Conservation (phyloP, 2,113 vertebrate species). For the Perognathus longimembris region DNA sequence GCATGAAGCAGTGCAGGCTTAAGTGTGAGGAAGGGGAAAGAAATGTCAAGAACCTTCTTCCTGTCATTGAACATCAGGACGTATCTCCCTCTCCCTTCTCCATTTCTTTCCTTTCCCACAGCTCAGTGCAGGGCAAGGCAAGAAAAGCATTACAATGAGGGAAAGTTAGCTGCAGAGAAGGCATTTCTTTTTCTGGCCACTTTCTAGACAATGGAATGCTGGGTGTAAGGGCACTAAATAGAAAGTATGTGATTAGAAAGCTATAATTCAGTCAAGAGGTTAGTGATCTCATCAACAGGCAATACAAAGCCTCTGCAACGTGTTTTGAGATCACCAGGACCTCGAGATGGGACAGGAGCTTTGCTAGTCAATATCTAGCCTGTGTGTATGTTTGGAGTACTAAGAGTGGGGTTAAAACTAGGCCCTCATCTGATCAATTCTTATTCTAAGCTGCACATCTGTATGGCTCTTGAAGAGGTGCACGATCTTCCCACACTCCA, state of each 20-base stretch:
- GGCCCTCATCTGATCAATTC: background rate
- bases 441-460: background rate
- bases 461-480: background rate
- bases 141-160: constrained; percentile 57
- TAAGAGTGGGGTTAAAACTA: background rate
- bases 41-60: constrained; percentile 75
- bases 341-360: background rate
- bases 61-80: constrained; percentile 40
- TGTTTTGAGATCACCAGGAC: constrained; percentile 1
- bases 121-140: constrained; percentile 40
- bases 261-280: constrained; percentile 50
- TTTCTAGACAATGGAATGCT: background rate
- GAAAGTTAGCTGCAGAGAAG: constrained; percentile 2
- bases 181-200: background rate
- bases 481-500: background rate
- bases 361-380: constrained; percentile 48
- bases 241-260: constrained; percentile 48
- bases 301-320: background rate
- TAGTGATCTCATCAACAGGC: constrained; percentile 44
- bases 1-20: accelerated
- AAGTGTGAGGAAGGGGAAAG: constrained; percentile 25
- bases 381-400: constrained; percentile 45
- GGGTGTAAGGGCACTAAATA: constrained; percentile 52
- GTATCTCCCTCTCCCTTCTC: background rate
- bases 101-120: constrained; percentile 26